Base-by-base conservation (phyloP, 1,140 invertebrate species). In the Plectus sambesii region DNA sequence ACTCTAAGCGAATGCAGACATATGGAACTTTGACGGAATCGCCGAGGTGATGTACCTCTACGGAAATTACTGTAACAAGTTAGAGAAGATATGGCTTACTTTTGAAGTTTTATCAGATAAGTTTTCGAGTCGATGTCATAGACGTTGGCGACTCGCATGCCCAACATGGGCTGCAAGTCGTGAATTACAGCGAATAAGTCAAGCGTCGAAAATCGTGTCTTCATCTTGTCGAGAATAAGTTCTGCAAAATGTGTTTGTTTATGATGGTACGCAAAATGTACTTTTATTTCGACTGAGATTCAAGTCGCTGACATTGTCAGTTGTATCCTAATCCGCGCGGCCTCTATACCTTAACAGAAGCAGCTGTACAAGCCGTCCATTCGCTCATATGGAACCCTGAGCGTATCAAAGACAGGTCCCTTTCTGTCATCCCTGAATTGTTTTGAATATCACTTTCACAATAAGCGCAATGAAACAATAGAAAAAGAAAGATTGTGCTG, bases 81-180 rank as follows among this genome's bases (percentile, higher is more conserved):
- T 19, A 3, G 42, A 82, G 30, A 46, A 70, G n/a, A n/a, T n/a
- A n/a, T n/a, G n/a, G n/a, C 69, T 63, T 62, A 75, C 75, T 70
- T 74, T 50, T 66, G 64, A 19, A 99, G 75, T 58, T 85, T 81
- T 53, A 99, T 84, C 5, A 98, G 76, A 74, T 97, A 98, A 0
- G 88, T 93, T 71, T 88, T 92, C 68, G 84, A 82, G 71, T 98
- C 90, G 48, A 98, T 81, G 71, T 98, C 93, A 74, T 98, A 99
- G 15, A 98, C 80, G 74, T 98, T 92, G 68, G 86, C 84, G 0
- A 98, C 85, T 64, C 93, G 75, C 81, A 92, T 83, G 23, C 89
- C 87, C 57, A 88, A 72, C 45, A 86, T 74, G 58, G 78, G 81
- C 74, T 85, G 81, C 22, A 93, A 69, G 72, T 92, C 88, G 39